A percentile compares a stretch with the other conserved stretches of the same genome.
Conservation (phyloP, 1,140 invertebrate genomes). For the Palaemon carinicauda region DNA sequence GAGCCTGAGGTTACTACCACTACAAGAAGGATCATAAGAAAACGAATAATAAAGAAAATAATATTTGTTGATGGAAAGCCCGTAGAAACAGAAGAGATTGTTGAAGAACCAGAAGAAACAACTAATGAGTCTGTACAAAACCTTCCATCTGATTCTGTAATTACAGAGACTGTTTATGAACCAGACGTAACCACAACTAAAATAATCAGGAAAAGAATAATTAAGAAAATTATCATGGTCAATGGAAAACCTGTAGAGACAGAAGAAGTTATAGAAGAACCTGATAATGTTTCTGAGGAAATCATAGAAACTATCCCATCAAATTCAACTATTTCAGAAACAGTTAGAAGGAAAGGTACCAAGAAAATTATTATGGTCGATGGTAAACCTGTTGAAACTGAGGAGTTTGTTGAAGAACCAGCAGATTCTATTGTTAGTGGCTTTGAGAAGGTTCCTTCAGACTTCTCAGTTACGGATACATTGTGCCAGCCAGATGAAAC, state of each 20-base stretch:
- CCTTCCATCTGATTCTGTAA: not conserved
- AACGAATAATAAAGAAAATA: not conserved
- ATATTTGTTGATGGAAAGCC: constrained; percentile 1
- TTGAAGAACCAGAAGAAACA: not conserved
- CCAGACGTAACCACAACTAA: not conserved
- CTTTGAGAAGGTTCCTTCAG: not conserved
- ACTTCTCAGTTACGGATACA: not conserved
- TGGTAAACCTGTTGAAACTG: not conserved
- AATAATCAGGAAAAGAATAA: constrained; percentile 9
- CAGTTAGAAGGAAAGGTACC: not conserved
- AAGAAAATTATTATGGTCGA: not conserved
- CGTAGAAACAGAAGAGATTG: constrained; percentile 5
- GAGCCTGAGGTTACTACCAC: not conserved
- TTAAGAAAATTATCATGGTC: constrained; percentile 21
- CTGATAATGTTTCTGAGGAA: constrained; percentile 5
- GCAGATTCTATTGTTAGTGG: not conserved
- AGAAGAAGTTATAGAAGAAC: constrained; percentile 16
- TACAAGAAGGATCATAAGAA: not conserved
- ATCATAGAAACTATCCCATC: not conserved
- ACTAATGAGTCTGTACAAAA: not conserved
- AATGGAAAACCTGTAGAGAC: constrained; percentile 14
- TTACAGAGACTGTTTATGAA: not conserved
- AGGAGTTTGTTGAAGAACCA: not conserved
- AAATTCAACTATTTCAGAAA: not conserved
- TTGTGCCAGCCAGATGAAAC: not conserved